Conservation (phyloP, 2,888 invertebrate species). For the Entomobrya proxima region DNA sequence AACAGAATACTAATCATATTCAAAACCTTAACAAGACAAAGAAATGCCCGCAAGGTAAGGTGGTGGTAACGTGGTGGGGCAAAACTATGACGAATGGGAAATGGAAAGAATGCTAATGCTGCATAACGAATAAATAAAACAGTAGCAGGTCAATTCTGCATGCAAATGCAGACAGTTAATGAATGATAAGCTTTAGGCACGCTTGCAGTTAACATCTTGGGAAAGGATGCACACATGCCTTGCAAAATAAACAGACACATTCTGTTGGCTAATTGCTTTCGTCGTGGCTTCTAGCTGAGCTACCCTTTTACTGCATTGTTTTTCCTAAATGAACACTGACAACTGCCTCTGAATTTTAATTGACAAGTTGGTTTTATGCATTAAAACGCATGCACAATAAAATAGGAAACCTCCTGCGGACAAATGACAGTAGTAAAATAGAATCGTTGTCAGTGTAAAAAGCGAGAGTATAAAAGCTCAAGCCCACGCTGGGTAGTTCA, state of each 20-base stretch:
- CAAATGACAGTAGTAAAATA: background rate
- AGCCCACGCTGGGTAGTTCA: constrained; percentile 45
- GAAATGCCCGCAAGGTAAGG: constrained; percentile 12
- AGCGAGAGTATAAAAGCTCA: background rate
- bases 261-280: constrained; percentile 26
- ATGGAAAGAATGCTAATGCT: background rate
- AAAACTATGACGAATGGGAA: background rate
- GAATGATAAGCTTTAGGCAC: background rate
- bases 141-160: background rate
- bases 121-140: no score
- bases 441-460: constrained; percentile 7
- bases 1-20: constrained; percentile 1
- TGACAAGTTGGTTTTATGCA: constrained; percentile 26
- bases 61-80: background rate
- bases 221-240: background rate
- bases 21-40: background rate
- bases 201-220: background rate
- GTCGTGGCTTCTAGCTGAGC: constrained; percentile 41
- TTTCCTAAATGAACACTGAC: constrained; percentile 52
- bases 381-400: background rate
- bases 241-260: background rate
- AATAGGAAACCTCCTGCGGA: background rate
- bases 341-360: constrained; percentile 60
- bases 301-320: constrained; percentile 43
- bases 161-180: background rate